phyloP scores from a whole-genome alignment of 2,888 invertebrate species.

The Caenorhabditis sp. region DNA sequence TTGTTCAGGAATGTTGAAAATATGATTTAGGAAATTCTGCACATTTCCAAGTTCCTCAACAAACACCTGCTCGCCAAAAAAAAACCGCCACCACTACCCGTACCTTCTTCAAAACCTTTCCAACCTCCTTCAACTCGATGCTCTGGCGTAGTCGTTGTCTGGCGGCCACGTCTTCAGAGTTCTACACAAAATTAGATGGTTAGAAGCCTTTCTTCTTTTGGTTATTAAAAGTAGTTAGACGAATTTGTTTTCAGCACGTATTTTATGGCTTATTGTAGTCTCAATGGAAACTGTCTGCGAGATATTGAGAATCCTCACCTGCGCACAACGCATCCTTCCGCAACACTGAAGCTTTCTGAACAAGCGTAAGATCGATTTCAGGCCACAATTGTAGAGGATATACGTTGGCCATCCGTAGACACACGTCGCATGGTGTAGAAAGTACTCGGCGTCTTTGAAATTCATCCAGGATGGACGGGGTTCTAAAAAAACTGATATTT shows the following conservation, averaged over 20 bases:
- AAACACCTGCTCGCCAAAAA: not conserved
- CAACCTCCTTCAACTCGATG: slow-evolving; percentile 25
- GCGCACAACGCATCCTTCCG: slow-evolving; percentile 67
- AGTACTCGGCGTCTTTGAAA: slow-evolving; percentile 71
- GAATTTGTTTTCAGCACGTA: not conserved
- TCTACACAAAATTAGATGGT: slow-evolving; percentile 24
- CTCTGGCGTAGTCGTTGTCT: slow-evolving; percentile 4
- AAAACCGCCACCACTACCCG: not conserved
- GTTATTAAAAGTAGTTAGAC: no score
- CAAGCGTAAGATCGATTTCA: slow-evolving; percentile 67
- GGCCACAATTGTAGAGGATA: slow-evolving; percentile 75
- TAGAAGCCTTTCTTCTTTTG: not conserved
- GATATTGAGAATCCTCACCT: slow-evolving; percentile 45
- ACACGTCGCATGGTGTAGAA: slow-evolving; percentile 89
- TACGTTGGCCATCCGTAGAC: slow-evolving; percentile 94
- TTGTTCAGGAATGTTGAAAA: not conserved
- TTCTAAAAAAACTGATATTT: not conserved
- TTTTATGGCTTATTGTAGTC: not conserved
- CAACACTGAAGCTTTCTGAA: slow-evolving; percentile 72
- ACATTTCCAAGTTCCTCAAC: no score
- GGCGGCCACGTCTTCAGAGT: not conserved
- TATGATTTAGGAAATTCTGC: no score
- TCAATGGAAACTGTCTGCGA: not conserved
- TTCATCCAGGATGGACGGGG: slow-evolving; percentile 68
- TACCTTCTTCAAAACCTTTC: slow-evolving; percentile 21